Evolutionary conservation across 2,113 vertebrate species (phyloP).

Genomic region (Pelmatolapia mariae): DNA sequence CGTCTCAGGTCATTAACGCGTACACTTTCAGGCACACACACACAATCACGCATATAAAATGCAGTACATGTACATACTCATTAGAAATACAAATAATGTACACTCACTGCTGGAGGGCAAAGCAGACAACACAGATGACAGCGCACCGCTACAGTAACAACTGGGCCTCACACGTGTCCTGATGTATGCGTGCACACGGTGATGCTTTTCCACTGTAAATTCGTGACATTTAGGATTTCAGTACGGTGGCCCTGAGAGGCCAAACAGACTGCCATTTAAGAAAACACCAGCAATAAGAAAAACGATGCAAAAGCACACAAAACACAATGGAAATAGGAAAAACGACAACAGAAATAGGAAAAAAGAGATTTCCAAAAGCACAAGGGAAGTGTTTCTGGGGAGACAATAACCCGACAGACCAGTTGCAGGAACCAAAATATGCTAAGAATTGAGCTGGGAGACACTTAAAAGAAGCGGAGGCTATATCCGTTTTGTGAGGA

Average conservation of each 20-base stretch:
- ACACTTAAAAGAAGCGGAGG: neutral
- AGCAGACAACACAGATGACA: neutral
- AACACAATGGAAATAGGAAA: neutral
- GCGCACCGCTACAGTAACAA: neutral
- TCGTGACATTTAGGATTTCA: neutral
- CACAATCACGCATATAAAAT: neutral
- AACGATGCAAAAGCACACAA: neutral
- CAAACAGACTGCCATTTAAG: neutral
- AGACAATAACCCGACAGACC: no score
- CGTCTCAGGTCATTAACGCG: conserved; percentile 41
- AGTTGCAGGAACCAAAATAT: neutral
- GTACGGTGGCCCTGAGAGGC: neutral
- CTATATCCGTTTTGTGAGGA: neutral
- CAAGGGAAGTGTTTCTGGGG: no score
- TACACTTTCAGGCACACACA: conserved; percentile 8
- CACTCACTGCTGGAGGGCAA: neutral
- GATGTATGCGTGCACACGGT: neutral
- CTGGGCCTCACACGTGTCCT: neutral
- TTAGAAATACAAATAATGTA: neutral
- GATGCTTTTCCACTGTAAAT: neutral
- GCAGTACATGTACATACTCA: neutral
- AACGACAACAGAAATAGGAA: neutral
- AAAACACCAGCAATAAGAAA: neutral
- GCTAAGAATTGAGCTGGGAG: neutral
- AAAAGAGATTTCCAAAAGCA: no score